Evolutionary conservation across 2,797 vertebrate species (phyloP), one percentile per base, ranked within the genome.

Genomic region (Hydrophis major): DNA sequence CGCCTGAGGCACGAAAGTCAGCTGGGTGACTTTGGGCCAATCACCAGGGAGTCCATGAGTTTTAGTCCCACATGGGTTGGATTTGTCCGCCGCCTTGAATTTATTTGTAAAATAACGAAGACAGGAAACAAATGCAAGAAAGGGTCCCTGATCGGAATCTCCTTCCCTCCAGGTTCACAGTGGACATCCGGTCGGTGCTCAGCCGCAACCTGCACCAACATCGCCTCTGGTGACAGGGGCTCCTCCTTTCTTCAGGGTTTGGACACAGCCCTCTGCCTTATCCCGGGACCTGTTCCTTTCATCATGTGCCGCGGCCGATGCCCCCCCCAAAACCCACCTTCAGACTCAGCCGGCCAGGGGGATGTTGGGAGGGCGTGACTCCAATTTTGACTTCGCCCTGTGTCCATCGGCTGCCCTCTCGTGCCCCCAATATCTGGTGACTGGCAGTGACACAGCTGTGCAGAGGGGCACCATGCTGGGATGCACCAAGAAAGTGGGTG

Each of bases 131-230:
- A 53, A 11, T 50, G 6, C 47, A 27, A 25, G 25, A 1, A 27
- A 63, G 8, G 6, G 1, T 14, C 25, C 4, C 12, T 25, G 53
- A 50, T 18, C 37, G 1, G 47, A 50, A 50, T 47, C 32, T 50
- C 66, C n/a, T 89, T 0, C 14, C 28, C 47, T 93, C 2, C 92
- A 99, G 99, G 98, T 99, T 99, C 96, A 99, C 99, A 60, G 98
- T 98, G 89, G 99, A 99, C 13, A 98, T 99, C 56, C 98, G 98
- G 94, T 99, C 99, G 69, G 98, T 99, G 98, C 98, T 99, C 95
- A 99, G 99, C 98, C 98, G 98, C 97, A 99, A 99, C 96, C 98
- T 99, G 96, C 99, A 99, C 96, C 99, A 99, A 97, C 99, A 99
- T 94, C 98, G 98, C 94, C 98, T 99, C 94, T 99, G 99, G 99